These are phyloP conservation scores for Dryobotodes eremita DNA, from an alignment of 2,888 invertebrate species.

Conservation along the genomic window DNA sequence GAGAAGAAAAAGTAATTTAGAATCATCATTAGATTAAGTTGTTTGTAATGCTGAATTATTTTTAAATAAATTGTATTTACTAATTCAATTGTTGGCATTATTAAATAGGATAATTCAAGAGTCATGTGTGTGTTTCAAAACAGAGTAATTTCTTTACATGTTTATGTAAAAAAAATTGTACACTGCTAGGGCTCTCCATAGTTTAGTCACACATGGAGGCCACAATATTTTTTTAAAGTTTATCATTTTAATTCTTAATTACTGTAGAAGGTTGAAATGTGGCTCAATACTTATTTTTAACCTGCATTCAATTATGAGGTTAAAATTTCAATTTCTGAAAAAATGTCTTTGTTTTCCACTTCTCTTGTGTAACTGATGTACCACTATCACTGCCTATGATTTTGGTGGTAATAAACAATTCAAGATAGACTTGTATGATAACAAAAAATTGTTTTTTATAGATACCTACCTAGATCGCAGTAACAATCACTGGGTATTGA, in stretches of 20 bases:
- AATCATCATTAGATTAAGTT: conserved; percentile 83
- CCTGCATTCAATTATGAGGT: not conserved
- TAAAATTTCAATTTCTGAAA: not conserved
- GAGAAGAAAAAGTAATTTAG: conserved; percentile 91
- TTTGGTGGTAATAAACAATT: not conserved
- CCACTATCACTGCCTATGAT: not conserved
- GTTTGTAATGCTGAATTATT: conserved; percentile 87
- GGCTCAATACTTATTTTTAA: not conserved
- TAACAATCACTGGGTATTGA: not conserved
- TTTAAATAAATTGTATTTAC: conserved; percentile 88
- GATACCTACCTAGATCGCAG: not conserved
- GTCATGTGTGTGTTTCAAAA: not conserved
- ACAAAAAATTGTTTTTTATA: not conserved
- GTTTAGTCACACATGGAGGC: not conserved
- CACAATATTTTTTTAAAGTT: not conserved
- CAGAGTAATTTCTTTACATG: not conserved
- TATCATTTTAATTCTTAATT: not conserved
- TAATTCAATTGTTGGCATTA: conserved; percentile 71
- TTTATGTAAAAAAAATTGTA: not conserved
- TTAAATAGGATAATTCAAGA: conserved; percentile 14
- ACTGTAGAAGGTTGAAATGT: not conserved
- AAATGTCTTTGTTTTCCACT: not conserved
- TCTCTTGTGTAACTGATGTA: not conserved
- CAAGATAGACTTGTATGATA: not conserved
- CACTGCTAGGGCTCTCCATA: too few relatives aligned